These are phyloP conservation scores for Scotopteryx bipunctaria DNA, from an alignment of 2,888 invertebrate species.

Conservation along the genomic window DNA sequence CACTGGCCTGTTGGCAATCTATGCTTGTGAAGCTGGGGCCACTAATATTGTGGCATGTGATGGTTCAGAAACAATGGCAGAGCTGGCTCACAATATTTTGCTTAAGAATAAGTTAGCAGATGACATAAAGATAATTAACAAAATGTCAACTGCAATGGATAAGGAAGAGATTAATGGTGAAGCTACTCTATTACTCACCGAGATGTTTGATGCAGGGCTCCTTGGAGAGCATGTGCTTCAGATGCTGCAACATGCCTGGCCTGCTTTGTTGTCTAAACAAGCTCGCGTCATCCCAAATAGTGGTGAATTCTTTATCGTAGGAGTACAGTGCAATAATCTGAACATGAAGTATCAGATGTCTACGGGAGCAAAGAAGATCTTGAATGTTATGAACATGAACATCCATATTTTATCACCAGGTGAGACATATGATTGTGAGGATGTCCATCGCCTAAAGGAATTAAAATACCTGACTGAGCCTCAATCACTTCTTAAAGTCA, in stretches of 20 bases:
- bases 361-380: constrained; percentile 47
- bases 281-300: constrained; percentile 84
- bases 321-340: constrained; percentile 82
- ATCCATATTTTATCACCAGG: constrained; percentile 47
- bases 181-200: constrained; percentile 87
- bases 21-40: constrained; percentile 83
- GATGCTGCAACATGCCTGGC: constrained; percentile 87
- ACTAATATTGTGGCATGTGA: constrained; percentile 86
- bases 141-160: constrained; percentile 83
- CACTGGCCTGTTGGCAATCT: constrained; percentile 88
- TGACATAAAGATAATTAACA: constrained; percentile 79
- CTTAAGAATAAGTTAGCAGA: constrained; percentile 77
- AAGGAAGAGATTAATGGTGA: constrained; percentile 80
- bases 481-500: constrained; percentile 78
- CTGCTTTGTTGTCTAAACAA: constrained; percentile 76
- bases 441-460: constrained; percentile 82
- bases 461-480: constrained; percentile 84
- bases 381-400: constrained; percentile 50
- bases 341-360: constrained; percentile 72
- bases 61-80: constrained; percentile 84
- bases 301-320: constrained; percentile 86
- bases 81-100: constrained; percentile 77
- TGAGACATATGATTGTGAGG: constrained; percentile 88
- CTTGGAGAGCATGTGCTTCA: constrained; percentile 89
- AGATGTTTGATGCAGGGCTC: constrained; percentile 91